Base-by-base conservation (phyloP, 2,113 vertebrate genomes). In the Hirundichthys speculiger region DNA sequence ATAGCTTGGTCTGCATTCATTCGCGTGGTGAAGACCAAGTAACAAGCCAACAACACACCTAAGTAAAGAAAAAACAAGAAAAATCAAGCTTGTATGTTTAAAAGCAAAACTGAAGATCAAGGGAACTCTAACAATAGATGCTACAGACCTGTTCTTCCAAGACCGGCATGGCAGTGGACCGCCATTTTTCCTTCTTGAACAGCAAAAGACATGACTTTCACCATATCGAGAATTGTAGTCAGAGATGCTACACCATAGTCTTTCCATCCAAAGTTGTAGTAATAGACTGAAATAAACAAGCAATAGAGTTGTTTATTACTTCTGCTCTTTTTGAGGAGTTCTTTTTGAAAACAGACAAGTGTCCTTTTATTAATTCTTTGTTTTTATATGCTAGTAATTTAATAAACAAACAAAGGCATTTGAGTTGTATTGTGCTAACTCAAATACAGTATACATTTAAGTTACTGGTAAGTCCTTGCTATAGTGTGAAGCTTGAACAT, bases 181-280 rank as follows among this genome's bases (percentile, higher is more conserved):
- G 96, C 96, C 46, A 98, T 93, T 84, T 95, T 98, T 19, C 97
- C 97, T 78, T 99, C 97, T 79, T 98, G 96, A 70, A 98, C 87
- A 38, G 96, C 96, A 41, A 99, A 99, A 0, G 96, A 92, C 95
- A 98, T 97, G 57, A 99, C 97, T 75, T 99, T 99, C 11, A 98
- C 96, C 97, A 99, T 99, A 75, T 99, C 97, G 1, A 99, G 93
- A 79, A 99, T 95, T 13, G 96, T 95, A 0, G 95, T 98, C 56
- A 98, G 94, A 60, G 96, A 99, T 0, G 96, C 97, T 64, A 98
- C 96, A 5, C 96, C 96, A 21, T 99, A 99, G 87, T 99, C 97
- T 80, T 99, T 99, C 97, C 97, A 99, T 19, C 96, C 96, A 68
- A 99, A 99, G 88, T 98, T 99, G 90, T 99, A 99, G 91, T 98